phyloP scores from a whole-genome alignment of 2,888 invertebrate genomes.

The Chymomyza fuscimana region DNA sequence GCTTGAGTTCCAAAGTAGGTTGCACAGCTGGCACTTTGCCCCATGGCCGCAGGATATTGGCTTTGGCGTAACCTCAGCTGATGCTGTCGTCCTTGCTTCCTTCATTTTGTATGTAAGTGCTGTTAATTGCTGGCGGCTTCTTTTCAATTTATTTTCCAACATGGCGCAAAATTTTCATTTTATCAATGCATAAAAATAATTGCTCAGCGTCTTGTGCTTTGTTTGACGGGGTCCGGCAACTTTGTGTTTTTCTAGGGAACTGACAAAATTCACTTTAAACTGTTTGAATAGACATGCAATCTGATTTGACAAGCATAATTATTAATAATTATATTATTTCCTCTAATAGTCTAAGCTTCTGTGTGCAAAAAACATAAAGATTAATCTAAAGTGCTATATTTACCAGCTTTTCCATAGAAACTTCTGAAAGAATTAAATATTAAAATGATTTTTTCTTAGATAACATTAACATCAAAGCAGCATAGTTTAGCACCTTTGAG shows the following conservation, averaged over 20 bases:
- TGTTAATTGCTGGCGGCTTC: constrained; percentile 31
- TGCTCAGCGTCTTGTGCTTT: not conserved
- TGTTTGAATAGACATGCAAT: not conserved
- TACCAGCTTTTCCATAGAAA: too few species aligned
- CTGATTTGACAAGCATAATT: not conserved
- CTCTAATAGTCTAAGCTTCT: not conserved
- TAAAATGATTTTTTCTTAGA: too few species aligned
- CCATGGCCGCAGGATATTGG: constrained; percentile 2
- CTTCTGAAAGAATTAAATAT: too few species aligned
- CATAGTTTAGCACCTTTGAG: too few species aligned
- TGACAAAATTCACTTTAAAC: not conserved
- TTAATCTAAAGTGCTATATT: not conserved
- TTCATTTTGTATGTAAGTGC: constrained; percentile 16
- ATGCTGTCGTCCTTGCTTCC: not conserved
- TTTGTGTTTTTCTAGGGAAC: not conserved
- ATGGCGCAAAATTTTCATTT: not conserved
- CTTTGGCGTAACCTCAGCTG: not conserved
- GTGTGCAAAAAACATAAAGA: too few species aligned
- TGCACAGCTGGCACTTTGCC: constrained; percentile 26
- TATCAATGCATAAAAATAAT: not conserved
- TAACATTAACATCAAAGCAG: too few species aligned
- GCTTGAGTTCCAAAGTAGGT: constrained; percentile 28
- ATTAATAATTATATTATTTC: not conserved
- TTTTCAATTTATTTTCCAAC: not conserved
- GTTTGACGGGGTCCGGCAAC: not conserved